phyloP scores from a whole-genome alignment of 2,888 invertebrate species.

The Junonia oenone region DNA sequence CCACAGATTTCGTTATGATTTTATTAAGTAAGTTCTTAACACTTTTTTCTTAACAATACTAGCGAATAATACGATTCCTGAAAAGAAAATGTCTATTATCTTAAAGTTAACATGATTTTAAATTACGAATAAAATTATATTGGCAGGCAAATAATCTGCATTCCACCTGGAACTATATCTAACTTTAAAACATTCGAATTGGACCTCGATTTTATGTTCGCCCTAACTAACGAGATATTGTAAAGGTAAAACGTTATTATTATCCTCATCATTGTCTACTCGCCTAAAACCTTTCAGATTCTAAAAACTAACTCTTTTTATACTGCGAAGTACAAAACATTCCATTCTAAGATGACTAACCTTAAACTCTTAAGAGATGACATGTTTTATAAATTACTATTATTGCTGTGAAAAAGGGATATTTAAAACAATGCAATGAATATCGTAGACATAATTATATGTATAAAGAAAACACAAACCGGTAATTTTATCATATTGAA shows the following conservation, averaged over 20 bases:
- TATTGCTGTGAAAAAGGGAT: conserved; percentile 1
- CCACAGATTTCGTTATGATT: conserved; percentile 51
- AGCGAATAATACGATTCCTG: conserved; percentile 71
- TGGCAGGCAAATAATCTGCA: conserved; percentile 49
- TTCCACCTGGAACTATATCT: conserved; percentile 56
- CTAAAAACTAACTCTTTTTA: conserved; percentile 20
- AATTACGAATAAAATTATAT: conserved; percentile 58
- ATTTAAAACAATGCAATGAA: conserved; percentile 1
- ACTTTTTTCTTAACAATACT: conserved; percentile 74
- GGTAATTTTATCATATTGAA: neutral
- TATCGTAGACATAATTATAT: neutral
- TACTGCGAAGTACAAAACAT: conserved; percentile 26
- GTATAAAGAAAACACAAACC: neutral
- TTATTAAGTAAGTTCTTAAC: conserved; percentile 71
- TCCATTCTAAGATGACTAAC: conserved; percentile 25
- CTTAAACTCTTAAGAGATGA: conserved; percentile 10
- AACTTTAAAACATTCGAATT: conserved; percentile 70
- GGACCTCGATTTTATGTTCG: conserved; percentile 75
- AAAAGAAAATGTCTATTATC: conserved; percentile 64
- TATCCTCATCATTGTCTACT: conserved; percentile 20
- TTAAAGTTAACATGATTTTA: conserved; percentile 72
- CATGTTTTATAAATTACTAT: neutral
- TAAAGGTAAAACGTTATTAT: conserved; percentile 38
- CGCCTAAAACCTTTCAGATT: conserved; percentile 1
- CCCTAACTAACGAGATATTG: conserved; percentile 60